These are phyloP conservation scores for Myotis yumanensis DNA, from an alignment of 2,113 vertebrate genomes.

Conservation along the genomic window DNA sequence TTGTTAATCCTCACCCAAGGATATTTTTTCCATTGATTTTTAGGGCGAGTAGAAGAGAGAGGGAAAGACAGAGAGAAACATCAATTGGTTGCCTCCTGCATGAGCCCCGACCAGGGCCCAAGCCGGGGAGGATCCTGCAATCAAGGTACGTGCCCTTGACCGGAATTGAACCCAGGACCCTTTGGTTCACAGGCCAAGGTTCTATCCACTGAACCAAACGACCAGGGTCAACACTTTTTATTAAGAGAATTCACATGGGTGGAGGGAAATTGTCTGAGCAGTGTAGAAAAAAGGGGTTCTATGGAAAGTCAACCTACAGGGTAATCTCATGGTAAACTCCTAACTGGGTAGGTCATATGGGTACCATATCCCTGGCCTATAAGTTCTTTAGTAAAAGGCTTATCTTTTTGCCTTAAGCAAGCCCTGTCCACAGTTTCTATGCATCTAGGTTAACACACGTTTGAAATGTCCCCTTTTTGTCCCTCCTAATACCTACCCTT, in stretches of 20 bases:
- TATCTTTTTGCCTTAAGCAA: not conserved
- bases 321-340: not conserved
- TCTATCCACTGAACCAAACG: too few relatives aligned
- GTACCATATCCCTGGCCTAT: not conserved
- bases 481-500: not conserved
- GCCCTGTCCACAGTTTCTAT: not conserved
- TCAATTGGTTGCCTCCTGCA: too few relatives aligned
- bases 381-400: not conserved
- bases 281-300: not conserved
- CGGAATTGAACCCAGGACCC: too few relatives aligned
- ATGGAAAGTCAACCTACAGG: not conserved
- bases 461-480: not conserved
- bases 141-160: too few relatives aligned
- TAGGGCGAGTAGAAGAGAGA: too few relatives aligned
- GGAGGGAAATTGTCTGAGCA: not conserved
- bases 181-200: too few relatives aligned
- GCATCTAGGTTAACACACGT: not conserved
- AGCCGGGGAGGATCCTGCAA: too few relatives aligned
- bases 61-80: too few relatives aligned
- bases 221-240: not conserved
- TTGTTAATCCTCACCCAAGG: too few relatives aligned
- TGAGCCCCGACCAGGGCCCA: too few relatives aligned
- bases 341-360: not conserved
- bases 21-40: too few relatives aligned
- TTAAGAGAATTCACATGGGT: not conserved